phyloP scores from a whole-genome alignment of 1,140 invertebrate species.

The Drosophila arawakana region DNA sequence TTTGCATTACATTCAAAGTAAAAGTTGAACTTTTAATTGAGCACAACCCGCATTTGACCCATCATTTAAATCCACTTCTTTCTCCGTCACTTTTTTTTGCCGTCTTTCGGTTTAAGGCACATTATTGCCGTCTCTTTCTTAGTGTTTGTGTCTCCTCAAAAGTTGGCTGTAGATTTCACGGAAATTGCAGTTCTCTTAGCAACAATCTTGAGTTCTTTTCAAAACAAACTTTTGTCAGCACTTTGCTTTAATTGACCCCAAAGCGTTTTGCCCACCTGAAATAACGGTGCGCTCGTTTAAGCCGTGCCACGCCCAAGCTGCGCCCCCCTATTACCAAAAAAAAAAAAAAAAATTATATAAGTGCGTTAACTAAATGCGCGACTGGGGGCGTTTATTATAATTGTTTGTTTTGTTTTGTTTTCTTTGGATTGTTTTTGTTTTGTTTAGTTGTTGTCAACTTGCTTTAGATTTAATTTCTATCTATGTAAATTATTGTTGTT shows the following conservation, averaged over 20 bases:
- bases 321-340: neutral
- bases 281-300: neutral
- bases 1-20: constrained; percentile 4
- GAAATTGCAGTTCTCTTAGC: constrained; percentile 18
- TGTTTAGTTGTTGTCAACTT: constrained; percentile 33
- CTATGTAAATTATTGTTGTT: constrained; percentile 40
- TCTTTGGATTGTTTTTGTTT: constrained; percentile 19
- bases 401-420: constrained; percentile 70
- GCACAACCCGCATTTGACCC: constrained; percentile 10
- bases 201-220: neutral
- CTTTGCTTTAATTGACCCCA: constrained; percentile 34
- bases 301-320: constrained; percentile 2
- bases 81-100: neutral
- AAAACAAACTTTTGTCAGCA: constrained; percentile 9
- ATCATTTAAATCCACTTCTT: neutral
- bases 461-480: constrained; percentile 61
- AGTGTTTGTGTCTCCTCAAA: neutral
- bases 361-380: constrained; percentile 29
- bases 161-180: neutral
- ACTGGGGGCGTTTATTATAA: constrained; percentile 55
- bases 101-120: neutral
- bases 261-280: constrained; percentile 29
- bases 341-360: neutral
- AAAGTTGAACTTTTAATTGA: constrained; percentile 15
- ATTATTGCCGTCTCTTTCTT: neutral